Evolutionary conservation across 2,888 invertebrate genomes (phyloP).

Genomic region (Plebejus melissa): DNA sequence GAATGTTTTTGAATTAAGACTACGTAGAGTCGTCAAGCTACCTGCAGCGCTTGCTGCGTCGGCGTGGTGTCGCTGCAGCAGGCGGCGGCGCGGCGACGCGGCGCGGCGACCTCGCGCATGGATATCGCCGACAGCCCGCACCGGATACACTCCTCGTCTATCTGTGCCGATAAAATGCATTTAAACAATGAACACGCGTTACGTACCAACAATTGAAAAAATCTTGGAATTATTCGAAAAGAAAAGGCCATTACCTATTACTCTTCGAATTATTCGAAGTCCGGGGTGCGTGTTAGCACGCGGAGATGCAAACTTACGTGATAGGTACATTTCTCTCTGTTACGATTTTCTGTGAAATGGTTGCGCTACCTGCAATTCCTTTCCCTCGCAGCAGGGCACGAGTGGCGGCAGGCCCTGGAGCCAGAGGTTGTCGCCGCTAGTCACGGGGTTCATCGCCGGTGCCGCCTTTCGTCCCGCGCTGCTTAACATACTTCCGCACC

Average conservation of each 20-base stretch:
- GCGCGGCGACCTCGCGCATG: background rate
- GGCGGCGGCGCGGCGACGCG: background rate
- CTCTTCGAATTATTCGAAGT: background rate
- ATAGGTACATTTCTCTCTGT: background rate
- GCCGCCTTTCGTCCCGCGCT: background rate
- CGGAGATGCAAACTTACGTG: background rate
- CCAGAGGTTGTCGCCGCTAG: conserved; percentile 68
- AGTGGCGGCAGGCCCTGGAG: conserved; percentile 63
- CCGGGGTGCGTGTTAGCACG: no score
- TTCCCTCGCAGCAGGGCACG: conserved; percentile 70
- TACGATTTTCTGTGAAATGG: background rate
- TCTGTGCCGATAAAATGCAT: background rate
- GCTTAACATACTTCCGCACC: background rate
- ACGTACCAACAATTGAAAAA: no score
- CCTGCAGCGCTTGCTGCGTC: background rate
- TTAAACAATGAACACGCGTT: no score
- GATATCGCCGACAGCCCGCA: background rate
- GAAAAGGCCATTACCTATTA: no score
- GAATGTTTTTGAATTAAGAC: no score
- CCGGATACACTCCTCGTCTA: background rate
- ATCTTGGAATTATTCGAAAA: no score
- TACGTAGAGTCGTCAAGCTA: background rate
- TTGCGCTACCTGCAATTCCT: conserved; percentile 55
- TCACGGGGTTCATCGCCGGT: conserved; percentile 62
- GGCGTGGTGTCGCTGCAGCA: conserved; percentile 1